Percentiles rank a stretch among this genome's conserved stretches.
These are phyloP conservation scores for Charadrius vociferus DNA, from an alignment of 2,113 vertebrate species.

Conservation along the genomic window DNA sequence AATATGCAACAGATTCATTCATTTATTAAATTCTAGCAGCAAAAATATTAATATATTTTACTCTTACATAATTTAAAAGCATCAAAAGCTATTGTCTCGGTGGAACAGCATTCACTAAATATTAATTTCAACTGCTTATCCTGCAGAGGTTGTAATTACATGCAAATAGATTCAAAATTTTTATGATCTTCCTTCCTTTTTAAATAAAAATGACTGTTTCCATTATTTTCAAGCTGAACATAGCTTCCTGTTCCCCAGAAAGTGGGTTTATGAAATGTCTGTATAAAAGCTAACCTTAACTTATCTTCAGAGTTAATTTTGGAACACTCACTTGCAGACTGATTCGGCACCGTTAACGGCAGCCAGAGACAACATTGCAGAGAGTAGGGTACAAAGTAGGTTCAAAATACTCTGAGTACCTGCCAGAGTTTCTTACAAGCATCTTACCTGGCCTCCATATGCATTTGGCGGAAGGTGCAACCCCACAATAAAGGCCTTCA, in stretches of 20 bases:
- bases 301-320: background rate
- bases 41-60: background rate
- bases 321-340: background rate
- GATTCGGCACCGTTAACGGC: background rate
- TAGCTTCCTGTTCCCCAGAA: background rate
- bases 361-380: background rate
- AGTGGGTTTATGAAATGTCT: background rate
- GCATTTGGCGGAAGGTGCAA: conserved; percentile 95
- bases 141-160: background rate
- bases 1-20: background rate
- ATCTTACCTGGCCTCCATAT: conserved; percentile 94
- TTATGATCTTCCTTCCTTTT: background rate
- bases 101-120: background rate
- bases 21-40: background rate
- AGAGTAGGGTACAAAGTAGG: background rate
- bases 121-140: background rate
- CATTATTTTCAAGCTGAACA: background rate
- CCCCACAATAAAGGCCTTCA: conserved; percentile 93
- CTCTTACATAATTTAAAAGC: background rate
- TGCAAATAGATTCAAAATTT: background rate
- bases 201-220: background rate
- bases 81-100: background rate
- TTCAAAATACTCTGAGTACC: background rate
- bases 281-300: background rate
- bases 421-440: background rate